A percentile compares a stretch with the other conserved stretches of the same genome.
phyloP scores from a whole-genome alignment of 2,888 invertebrate species.

The Ernsta delagoae region DNA sequence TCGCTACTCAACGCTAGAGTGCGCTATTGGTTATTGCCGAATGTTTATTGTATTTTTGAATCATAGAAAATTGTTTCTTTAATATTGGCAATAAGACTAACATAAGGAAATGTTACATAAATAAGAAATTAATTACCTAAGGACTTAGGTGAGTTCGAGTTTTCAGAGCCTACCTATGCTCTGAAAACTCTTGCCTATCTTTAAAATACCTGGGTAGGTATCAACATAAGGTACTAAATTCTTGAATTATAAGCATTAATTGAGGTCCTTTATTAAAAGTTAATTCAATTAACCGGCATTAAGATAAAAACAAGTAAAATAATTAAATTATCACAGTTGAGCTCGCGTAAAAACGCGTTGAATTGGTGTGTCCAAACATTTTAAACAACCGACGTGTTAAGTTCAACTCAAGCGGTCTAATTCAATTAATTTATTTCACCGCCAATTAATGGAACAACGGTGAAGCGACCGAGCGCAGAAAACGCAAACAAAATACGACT shows the following conservation, averaged over 20 bases:
- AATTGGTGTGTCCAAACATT: constrained; percentile 73
- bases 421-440: constrained; percentile 80
- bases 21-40: too few species aligned
- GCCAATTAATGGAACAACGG: constrained; percentile 78
- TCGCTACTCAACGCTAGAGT: too few species aligned
- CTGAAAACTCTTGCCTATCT: too few species aligned
- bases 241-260: neutral
- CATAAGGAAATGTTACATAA: too few species aligned
- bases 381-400: constrained; percentile 69
- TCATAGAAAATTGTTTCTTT: too few species aligned
- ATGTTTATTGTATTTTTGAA: too few species aligned
- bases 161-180: too few species aligned
- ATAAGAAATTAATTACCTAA: too few species aligned
- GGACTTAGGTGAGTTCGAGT: too few species aligned
- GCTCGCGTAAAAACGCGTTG: constrained; percentile 57
- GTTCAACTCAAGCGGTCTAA: constrained; percentile 71
- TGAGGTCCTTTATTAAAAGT: neutral
- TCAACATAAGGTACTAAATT: too few species aligned
- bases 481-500: constrained; percentile 78
- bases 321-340: constrained; percentile 55
- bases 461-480: constrained; percentile 76
- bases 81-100: too few species aligned
- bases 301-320: constrained; percentile 42
- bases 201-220: too few species aligned
- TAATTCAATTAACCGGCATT: constrained; percentile 12